Evolutionary conservation across 2,888 invertebrate species (phyloP).

Genomic region (Tiliacea citrago): DNA sequence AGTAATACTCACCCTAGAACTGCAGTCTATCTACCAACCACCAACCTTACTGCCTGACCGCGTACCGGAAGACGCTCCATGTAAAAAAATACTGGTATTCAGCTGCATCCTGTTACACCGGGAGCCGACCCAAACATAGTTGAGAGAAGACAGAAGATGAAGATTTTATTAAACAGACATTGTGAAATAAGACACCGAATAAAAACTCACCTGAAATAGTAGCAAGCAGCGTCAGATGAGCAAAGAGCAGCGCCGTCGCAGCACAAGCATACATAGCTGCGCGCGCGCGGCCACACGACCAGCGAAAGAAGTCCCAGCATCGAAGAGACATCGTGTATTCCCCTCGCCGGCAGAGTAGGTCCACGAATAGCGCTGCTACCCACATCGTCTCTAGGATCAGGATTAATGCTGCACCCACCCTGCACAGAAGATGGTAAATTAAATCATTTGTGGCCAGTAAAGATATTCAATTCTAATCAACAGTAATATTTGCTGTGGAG

Average conservation of each 20-base stretch:
- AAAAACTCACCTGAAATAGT: slow-evolving; percentile 79
- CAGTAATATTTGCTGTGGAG: not conserved
- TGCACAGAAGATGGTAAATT: slow-evolving; percentile 51
- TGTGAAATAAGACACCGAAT: not conserved
- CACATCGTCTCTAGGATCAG: slow-evolving; percentile 88
- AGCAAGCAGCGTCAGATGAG: slow-evolving; percentile 83
- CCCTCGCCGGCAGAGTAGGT: slow-evolving; percentile 85
- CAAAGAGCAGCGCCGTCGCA: slow-evolving; percentile 85
- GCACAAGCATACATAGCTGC: slow-evolving; percentile 87
- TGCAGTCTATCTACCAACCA: not conserved
- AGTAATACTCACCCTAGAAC: not conserved
- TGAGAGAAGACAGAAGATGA: not conserved
- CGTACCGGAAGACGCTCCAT: no score
- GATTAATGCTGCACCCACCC: slow-evolving; percentile 83
- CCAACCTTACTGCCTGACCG: no score
- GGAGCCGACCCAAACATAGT: not conserved
- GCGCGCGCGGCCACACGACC: slow-evolving; percentile 86
- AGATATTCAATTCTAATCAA: not conserved
- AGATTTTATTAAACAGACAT: not conserved
- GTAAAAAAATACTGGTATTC: not conserved
- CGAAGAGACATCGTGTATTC: slow-evolving; percentile 85
- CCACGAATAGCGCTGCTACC: slow-evolving; percentile 87
- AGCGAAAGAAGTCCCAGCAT: slow-evolving; percentile 87
- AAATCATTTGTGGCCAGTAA: not conserved
- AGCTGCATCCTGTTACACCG: not conserved